Evolutionary conservation across 2,888 invertebrate species (phyloP).

Genomic region (Ptychoptera albimana): DNA sequence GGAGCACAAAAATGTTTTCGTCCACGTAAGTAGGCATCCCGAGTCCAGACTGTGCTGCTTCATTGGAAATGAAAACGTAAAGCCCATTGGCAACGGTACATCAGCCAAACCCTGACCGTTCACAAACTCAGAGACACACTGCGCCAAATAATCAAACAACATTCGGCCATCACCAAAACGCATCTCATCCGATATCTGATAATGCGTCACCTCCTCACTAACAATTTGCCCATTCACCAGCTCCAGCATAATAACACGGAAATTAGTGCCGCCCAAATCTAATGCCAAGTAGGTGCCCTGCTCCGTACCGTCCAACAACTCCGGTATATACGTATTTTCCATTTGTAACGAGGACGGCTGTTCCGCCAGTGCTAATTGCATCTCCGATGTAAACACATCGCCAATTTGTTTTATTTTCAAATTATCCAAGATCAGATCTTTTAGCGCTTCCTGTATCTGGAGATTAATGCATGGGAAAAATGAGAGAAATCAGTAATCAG

Average conservation of each 20-base stretch:
- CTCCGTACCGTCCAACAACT: conserved; percentile 57
- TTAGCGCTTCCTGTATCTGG: conserved; percentile 15
- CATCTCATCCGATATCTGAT: conserved; percentile 41
- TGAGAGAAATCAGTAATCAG: too few species aligned
- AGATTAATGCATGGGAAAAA: conserved; percentile 5
- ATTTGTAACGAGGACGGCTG: conserved; percentile 52
- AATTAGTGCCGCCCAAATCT: conserved; percentile 71
- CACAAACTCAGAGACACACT: conserved; percentile 56
- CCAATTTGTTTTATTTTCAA: conserved; percentile 35
- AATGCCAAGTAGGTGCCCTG: conserved; percentile 58
- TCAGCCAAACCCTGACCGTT: conserved; percentile 40
- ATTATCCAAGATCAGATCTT: conserved; percentile 22
- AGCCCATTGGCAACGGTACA: conserved; percentile 48
- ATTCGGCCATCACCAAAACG: conserved; percentile 44
- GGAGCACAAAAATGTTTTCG: conserved; percentile 63
- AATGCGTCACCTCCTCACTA: conserved; percentile 44
- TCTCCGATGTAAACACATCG: conserved; percentile 43
- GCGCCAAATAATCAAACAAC: conserved; percentile 60
- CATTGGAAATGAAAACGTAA: conserved; percentile 78
- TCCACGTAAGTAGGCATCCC: conserved; percentile 69
- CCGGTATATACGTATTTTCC: conserved; percentile 63
- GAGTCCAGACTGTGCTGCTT: conserved; percentile 53
- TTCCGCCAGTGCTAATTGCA: conserved; percentile 43
- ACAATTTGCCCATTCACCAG: conserved; percentile 37
- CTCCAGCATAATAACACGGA: conserved; percentile 52